Conservation (phyloP, 2,113 vertebrate species). For the Pipa parva region DNA sequence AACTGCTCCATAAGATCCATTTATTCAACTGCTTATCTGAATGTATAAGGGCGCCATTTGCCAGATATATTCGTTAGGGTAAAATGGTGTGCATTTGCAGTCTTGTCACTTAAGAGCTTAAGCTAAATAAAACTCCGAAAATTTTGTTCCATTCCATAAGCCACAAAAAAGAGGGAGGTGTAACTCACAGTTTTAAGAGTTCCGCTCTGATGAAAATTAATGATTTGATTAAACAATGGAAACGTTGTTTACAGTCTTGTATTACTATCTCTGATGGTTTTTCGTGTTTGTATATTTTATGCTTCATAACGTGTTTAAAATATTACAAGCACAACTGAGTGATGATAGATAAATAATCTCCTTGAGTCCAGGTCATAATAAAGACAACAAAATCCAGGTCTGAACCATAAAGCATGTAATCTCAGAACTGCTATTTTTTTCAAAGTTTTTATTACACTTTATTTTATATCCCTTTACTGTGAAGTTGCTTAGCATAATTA, state of each 20-base stretch:
- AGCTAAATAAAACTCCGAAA: constrained; percentile 71
- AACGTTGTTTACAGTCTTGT: constrained; percentile 3
- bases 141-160: constrained; percentile 70
- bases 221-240: constrained; percentile 63
- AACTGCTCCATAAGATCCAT: constrained; percentile 32
- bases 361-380: constrained; percentile 1
- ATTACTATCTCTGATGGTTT: constrained; percentile 3
- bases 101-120: constrained; percentile 86
- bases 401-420: neutral
- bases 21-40: constrained; percentile 64
- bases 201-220: constrained; percentile 63
- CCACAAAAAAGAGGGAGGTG: constrained; percentile 67
- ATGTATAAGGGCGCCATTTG: constrained; percentile 74
- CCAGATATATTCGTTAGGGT: constrained; percentile 85
- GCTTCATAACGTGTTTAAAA: constrained; percentile 14
- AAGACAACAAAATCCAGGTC: constrained; percentile 1
- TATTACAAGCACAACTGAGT: constrained; percentile 12
- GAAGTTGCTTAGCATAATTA: neutral
- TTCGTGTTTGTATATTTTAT: constrained; percentile 19
- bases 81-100: constrained; percentile 91
- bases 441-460: neutral
- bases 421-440: neutral
- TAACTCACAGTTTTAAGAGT: constrained; percentile 73
- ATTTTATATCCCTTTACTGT: neutral
- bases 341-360: constrained; percentile 23